Base-by-base conservation (phyloP, 2,113 vertebrate species). In the Pituophis catenifer region DNA sequence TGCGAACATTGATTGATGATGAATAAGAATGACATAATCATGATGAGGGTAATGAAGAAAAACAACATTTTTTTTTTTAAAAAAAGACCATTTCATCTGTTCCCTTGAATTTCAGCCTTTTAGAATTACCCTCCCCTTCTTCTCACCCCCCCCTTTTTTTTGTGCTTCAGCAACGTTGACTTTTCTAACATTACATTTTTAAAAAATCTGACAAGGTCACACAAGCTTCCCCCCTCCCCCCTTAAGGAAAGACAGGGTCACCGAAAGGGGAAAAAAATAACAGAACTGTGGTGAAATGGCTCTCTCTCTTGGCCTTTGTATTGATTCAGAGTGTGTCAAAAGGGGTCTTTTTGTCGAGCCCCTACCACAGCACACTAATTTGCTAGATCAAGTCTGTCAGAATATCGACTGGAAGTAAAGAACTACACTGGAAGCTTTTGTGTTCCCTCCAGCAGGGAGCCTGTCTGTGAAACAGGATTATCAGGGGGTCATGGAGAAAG, bases 401-500 rank as follows among this genome's bases (percentile, higher is more conserved):
- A 98, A 97, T 99, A 99, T 99, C 98, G 99, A 99, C 98, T 98
- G 98, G 98, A 98, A 98, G 98, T 97, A 98, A 98, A 97, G 98
- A 99, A 98, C 98, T 98, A 98, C 98, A 98, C 98, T 98, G 97
- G 97, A 98, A 97, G 98, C 98, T 98, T 98, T 99, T 99, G 99
- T 99, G 98, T 97, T 98, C 96, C 96, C 96, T 98, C 97, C 98
- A 98, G 98, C 98, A 94, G 99, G 98, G 99, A 99, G 98, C 97
- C 98, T 98, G 98, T 99, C 98, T 99, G 98, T 99, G 98, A 99
- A 99, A 99, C 99, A 98, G 99, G 99, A 99, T 99, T 99, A 99
- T 98, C 98, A 98, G 98, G 98, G 98, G 99, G 99, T 99, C 99
- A 99, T 97, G 98, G 98, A 98, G 98, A 98, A 98, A 98, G 98